Evolutionary conservation across 1,140 invertebrate genomes (phyloP), one percentile per base, ranked within the genome.

Genomic region (Drosophila busckii): DNA sequence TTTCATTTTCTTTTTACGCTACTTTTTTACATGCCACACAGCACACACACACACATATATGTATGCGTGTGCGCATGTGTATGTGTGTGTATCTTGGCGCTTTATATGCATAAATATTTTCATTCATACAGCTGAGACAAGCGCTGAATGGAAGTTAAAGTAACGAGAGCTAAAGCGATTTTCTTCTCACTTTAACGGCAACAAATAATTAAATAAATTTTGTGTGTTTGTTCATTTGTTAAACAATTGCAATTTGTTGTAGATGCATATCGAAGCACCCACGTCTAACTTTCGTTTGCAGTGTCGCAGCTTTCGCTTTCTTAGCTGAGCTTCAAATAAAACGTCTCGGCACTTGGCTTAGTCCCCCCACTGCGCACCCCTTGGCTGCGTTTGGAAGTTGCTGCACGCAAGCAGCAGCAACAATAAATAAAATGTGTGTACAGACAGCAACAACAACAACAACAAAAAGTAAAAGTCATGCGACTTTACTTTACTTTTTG

Each of bases 241-340:
- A n/a, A n/a, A n/a, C n/a, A n/a, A n/a, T n/a, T n/a, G n/a, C n/a
- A n/a, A n/a, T n/a, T n/a, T n/a, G n/a, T n/a, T n/a, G n/a, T n/a
- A n/a, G n/a, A n/a, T n/a, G n/a, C n/a, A n/a, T n/a, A n/a, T n/a
- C n/a, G n/a, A n/a, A n/a, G n/a, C n/a, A n/a, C n/a, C n/a, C 34
- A 23, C 6, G 32, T 37, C 25, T 46, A 53, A 80, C 68, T 73
- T 64, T 73, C 68, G 25, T 50, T 73, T 68, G 58, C 46, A 71
- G 59, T 80, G 71, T 63, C 71, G 67, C 80, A 80, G 80, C 71
- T 76, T 76, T 76, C 71, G 71, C 67, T 80, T 76, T 76, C 73
- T 34, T 48, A 32, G 55, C n/a, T n/a, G n/a, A n/a, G n/a, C n/a
- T n/a, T n/a, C n/a, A n/a, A n/a, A n/a, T n/a, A n/a, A 35, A 46